phyloP scores from a whole-genome alignment of 2,888 invertebrate genomes.

The Chloroclysta siterata region DNA sequence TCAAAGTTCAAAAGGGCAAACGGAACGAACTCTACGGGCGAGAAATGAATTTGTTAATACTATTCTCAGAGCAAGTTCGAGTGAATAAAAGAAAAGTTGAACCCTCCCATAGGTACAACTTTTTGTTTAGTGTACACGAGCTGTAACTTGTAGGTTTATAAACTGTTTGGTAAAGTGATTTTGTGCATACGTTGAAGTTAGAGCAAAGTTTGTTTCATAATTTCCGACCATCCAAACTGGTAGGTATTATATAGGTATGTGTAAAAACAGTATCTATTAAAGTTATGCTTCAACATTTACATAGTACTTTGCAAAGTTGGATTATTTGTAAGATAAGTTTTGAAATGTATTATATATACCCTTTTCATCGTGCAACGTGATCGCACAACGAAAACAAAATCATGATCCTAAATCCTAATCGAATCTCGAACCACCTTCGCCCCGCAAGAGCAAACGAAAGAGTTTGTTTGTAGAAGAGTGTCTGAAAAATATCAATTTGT shows the following conservation, averaged over 20 bases:
- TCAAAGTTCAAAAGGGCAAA: slow-evolving; percentile 44
- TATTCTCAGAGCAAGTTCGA: slow-evolving; percentile 35
- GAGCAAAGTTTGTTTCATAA: slow-evolving; percentile 40
- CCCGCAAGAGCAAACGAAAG: slow-evolving; percentile 39
- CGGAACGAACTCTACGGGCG: slow-evolving; percentile 39
- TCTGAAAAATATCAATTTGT: slow-evolving; percentile 79
- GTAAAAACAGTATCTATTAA: too few relatives aligned
- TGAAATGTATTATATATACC: not conserved
- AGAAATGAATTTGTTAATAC: slow-evolving; percentile 45
- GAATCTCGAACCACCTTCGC: slow-evolving; percentile 38
- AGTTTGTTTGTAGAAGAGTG: slow-evolving; percentile 60
- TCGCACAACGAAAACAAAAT: slow-evolving; percentile 16
- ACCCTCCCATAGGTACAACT: slow-evolving; percentile 29
- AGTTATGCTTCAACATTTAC: too few relatives aligned
- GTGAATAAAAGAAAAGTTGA: slow-evolving; percentile 42
- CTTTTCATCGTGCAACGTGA: not conserved
- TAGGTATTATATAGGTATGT: not conserved
- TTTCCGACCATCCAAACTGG: slow-evolving; percentile 1
- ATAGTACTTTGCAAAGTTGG: too few relatives aligned
- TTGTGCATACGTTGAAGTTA: slow-evolving; percentile 42
- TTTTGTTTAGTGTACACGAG: slow-evolving; percentile 29
- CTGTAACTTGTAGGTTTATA: slow-evolving; percentile 31
- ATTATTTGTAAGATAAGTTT: too few relatives aligned
- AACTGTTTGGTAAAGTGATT: slow-evolving; percentile 44
- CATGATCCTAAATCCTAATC: slow-evolving; percentile 39